Percentiles rank a stretch among this genome's conserved stretches.
Conservation (phyloP, 2,113 vertebrate species). For the Edolisoma coerulescens region DNA sequence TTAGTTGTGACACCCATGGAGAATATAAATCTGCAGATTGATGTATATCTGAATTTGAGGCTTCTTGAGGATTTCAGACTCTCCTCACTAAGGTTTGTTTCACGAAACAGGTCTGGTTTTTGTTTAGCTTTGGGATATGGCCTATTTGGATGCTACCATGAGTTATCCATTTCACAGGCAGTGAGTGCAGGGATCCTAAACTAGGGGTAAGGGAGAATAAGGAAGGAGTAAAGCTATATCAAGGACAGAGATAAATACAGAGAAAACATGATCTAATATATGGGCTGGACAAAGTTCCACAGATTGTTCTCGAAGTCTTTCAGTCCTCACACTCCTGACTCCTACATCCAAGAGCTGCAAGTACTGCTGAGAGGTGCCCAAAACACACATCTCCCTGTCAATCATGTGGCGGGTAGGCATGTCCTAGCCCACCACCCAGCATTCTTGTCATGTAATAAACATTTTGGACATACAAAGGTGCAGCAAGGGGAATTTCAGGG, state of each 20-base stretch:
- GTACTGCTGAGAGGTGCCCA: not conserved
- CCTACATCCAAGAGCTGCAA: not conserved
- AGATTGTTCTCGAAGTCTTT: not conserved
- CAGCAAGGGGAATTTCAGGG: not conserved
- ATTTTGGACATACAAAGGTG: not conserved
- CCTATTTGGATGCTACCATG: not conserved
- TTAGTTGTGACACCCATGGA: not conserved
- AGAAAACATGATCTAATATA: not conserved
- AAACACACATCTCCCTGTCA: not conserved
- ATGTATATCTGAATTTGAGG: not conserved
- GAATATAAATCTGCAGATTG: not conserved
- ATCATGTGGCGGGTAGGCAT: not conserved
- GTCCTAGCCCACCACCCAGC: not conserved
- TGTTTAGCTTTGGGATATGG: not conserved
- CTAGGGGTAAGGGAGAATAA: not conserved
- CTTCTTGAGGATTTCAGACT: not conserved
- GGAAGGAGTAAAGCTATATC: not conserved
- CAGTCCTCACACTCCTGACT: not conserved
- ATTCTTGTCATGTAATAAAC: not conserved
- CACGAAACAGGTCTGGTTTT: rapidly evolving
- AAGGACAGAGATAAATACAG: not conserved
- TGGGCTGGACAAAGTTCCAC: not conserved
- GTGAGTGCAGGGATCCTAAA: not conserved
- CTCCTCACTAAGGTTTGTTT: not conserved
- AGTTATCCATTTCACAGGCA: not conserved